A percentile compares a stretch with the other conserved stretches of the same genome.
Conservation (phyloP, 2,113 vertebrate genomes). For the Phyllostomus hastatus region DNA sequence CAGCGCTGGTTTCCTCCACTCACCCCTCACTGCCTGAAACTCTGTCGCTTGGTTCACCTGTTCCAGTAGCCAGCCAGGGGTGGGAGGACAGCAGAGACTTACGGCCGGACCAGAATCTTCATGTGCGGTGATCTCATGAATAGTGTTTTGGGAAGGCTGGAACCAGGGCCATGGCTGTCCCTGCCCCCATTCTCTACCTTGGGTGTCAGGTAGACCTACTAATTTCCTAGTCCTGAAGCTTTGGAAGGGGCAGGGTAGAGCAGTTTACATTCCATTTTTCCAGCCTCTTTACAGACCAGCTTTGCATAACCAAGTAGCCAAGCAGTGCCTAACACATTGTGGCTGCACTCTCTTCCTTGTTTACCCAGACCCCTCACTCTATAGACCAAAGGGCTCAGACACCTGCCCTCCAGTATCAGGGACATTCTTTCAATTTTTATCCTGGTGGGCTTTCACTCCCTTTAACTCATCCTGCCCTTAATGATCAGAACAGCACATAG, state of each 20-base stretch:
- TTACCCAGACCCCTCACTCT: background rate
- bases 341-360: background rate
- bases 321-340: background rate
- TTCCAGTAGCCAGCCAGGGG: background rate
- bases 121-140: background rate
- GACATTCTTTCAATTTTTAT: background rate
- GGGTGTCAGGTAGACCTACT: background rate
- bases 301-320: background rate
- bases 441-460: background rate
- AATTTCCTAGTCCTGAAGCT: background rate
- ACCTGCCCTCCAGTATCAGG: no score
- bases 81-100: background rate
- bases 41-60: background rate
- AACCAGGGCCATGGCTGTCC: background rate
- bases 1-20: background rate
- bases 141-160: background rate
- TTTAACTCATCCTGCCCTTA: background rate
- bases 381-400: background rate
- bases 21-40: background rate
- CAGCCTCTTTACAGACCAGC: background rate
- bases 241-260: background rate
- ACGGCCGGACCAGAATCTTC: background rate
- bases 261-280: background rate
- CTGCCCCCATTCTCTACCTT: rapidly evolving
- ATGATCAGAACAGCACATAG: background rate